These are phyloP conservation scores for Neocloeon triangulifer DNA, from an alignment of 1,140 invertebrate genomes.

Conservation along the genomic window DNA sequence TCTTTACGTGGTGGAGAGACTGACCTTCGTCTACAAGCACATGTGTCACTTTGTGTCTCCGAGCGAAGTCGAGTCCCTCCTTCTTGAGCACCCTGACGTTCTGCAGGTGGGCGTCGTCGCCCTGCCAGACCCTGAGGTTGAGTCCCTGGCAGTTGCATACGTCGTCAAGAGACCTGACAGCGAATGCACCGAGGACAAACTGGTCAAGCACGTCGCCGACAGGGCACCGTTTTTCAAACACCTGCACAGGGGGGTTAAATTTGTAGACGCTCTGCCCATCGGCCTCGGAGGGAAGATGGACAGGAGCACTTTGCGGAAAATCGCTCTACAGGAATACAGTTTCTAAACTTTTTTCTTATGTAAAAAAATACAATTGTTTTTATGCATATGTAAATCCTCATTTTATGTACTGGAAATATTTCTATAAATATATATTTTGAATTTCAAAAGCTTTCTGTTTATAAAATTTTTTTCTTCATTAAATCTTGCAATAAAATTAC, in stretches of 20 bases:
- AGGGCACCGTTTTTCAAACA: not conserved
- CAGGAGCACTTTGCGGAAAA: not conserved
- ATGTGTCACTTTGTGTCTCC: conserved; percentile 10
- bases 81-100: conserved; percentile 1
- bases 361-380: too few relatives aligned
- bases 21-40: conserved; percentile 13
- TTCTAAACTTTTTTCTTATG: too few relatives aligned
- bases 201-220: not conserved
- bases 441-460: too few relatives aligned
- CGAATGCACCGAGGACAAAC: not conserved
- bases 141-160: not conserved
- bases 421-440: too few relatives aligned
- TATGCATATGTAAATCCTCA: too few relatives aligned
- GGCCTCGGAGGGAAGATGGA: not conserved
- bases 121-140: conserved; percentile 7
- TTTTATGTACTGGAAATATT: too few relatives aligned
- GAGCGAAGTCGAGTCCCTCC: conserved; percentile 7
- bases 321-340: conserved; percentile 1
- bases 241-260: not conserved
- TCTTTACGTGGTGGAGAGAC: conserved; percentile 13
- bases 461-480: too few relatives aligned
- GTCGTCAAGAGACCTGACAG: conserved; percentile 1
- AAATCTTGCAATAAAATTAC: too few relatives aligned
- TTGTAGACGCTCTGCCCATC: not conserved
- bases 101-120: not conserved